Evolutionary conservation across 2,888 invertebrate genomes (phyloP), one percentile per base, ranked within the genome.

Genomic region (Cephalotes varians): DNA sequence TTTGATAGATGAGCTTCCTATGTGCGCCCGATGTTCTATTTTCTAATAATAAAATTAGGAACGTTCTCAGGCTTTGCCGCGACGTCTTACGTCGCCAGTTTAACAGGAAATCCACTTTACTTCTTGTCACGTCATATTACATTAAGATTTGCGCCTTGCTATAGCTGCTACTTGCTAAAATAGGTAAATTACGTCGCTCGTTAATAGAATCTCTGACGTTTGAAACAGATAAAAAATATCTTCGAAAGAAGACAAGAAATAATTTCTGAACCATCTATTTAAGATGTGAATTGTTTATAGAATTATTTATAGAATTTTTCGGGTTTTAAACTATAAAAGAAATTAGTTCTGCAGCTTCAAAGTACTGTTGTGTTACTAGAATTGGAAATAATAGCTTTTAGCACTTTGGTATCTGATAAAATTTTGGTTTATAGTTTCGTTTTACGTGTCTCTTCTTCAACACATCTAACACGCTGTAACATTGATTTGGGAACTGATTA

Each of bases 21-120:
- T 34, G 10, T 79, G 25, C 44, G 21, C 54, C 31, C 25, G 54
- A 44, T 56, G 54, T 77, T 56, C 67, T 77, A 77, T 77, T 77
- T 77, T 79, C 56, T 69, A 79, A 58, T 79, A 79, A 79, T 34
- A 69, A 67, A 79, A 79, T 79, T 79, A 79, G 77, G 51, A 58
- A 58, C 40, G 56, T 67, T 56, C 77, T 58, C 56, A 58, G 77
- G 77, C 77, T 79, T 69, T 34, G 69, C 69, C 47, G 56, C 56
- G 64, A 76, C 51, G 51, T 67, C 77, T 79, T 79, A 56, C 69
- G 69, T 79, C 69, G 56, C 37, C 44, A 40, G 56, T 77, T 73
- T 77, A 77, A 44, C 69, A 49, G 69, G 56, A 79, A 79, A 79
- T 79, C 69, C 69, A 79, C 77, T 79, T 79, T 79, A 56, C 77